phyloP scores from a whole-genome alignment of 2,797 vertebrate genomes.

The Labroides dimidiatus region DNA sequence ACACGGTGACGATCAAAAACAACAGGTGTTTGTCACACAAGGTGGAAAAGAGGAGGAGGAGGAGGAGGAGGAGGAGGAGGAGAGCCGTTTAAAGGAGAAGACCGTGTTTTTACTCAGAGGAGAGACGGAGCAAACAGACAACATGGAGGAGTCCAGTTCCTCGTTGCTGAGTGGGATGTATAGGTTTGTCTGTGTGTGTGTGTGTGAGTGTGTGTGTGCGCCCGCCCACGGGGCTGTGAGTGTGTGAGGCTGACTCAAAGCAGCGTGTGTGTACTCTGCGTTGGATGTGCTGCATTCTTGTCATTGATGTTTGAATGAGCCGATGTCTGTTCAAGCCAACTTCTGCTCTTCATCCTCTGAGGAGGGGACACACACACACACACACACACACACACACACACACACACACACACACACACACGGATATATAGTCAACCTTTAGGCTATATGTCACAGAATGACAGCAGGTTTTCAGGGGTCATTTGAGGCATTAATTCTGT shows the following conservation, averaged over 20 bases:
- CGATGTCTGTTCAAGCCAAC: constrained; percentile 61
- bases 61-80: too few relatives aligned
- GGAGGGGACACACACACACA: constrained; percentile 23
- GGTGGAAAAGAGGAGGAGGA: too few relatives aligned
- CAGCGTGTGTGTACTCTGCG: constrained; percentile 74
- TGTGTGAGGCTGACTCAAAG: constrained; percentile 65
- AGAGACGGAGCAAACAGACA: constrained; percentile 13
- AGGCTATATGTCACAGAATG: too few relatives aligned
- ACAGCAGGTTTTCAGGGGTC: too few relatives aligned
- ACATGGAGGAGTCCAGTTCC: constrained; percentile 1
- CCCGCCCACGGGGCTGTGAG: constrained; percentile 49
- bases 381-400: neutral
- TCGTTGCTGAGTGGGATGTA: neutral
- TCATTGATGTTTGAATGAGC: constrained; percentile 68
- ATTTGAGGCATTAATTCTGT: too few relatives aligned
- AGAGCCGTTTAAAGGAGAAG: too few relatives aligned
- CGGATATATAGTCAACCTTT: too few relatives aligned
- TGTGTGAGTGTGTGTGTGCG: constrained; percentile 35
- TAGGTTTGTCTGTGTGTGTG: constrained; percentile 7
- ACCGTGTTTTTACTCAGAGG: neutral
- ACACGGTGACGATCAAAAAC: too few relatives aligned
- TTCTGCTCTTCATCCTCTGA: constrained; percentile 65
- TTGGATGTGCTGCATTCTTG: constrained; percentile 77
- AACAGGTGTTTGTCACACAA: too few relatives aligned
- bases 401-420: neutral